A percentile compares a stretch with the other conserved stretches of the same genome.
Conservation (phyloP, 2,113 vertebrate species). For the Mus pahari region DNA sequence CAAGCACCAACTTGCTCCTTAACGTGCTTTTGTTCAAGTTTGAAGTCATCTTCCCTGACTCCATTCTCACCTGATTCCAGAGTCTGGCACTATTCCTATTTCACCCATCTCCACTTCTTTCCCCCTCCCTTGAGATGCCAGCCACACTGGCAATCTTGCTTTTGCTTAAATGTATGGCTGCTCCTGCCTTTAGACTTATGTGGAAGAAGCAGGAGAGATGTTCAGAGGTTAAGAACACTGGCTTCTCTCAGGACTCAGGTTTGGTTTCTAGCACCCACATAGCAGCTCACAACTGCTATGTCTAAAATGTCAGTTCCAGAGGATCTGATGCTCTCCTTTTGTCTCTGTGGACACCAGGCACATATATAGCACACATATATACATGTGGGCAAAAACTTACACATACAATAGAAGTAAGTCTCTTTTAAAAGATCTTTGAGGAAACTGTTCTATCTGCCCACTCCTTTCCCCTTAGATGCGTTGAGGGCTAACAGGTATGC, state of each 20-base stretch:
- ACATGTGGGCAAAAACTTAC: neutral
- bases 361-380: neutral
- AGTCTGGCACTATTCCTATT: no score
- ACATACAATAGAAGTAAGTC: neutral
- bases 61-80: neutral
- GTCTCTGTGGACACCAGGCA: neutral
- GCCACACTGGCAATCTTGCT: neutral
- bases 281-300: neutral
- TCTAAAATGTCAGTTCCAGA: neutral
- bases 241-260: neutral
- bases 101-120: neutral
- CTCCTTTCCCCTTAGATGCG: neutral
- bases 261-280: neutral
- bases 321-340: neutral
- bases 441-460: neutral
- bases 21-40: neutral
- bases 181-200: no score
- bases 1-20: neutral
- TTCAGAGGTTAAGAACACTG: neutral
- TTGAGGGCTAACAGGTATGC: neutral
- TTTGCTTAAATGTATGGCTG: accelerated
- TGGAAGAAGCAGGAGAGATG: neutral
- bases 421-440: neutral
- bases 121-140: neutral
- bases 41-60: neutral